Evolutionary conservation across 2,888 invertebrate species (phyloP).

Genomic region (Sussaba pulchella): DNA sequence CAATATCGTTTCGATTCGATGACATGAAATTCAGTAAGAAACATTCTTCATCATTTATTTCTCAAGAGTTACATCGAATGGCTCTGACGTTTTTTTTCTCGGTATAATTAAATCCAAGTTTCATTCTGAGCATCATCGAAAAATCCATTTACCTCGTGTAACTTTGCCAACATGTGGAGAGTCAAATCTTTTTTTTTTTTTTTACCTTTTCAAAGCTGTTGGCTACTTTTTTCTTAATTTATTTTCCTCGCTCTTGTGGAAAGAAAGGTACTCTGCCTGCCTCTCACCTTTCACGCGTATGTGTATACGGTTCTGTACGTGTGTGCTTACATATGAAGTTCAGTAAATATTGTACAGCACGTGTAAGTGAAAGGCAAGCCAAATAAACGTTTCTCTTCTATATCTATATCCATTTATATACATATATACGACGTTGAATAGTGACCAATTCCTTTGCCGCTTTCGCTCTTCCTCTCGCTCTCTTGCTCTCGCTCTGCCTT

Average conservation of each 20-base stretch:
- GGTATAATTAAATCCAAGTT: not conserved
- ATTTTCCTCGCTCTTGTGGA: constrained; percentile 15
- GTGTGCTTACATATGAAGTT: constrained; percentile 78
- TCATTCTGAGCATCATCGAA: constrained; percentile 11
- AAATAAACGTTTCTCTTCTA: constrained; percentile 74
- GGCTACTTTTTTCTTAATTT: constrained; percentile 19
- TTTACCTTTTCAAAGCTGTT: not conserved
- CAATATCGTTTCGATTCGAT: too few species aligned
- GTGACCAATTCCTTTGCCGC: too few species aligned
- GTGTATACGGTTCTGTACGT: constrained; percentile 44
- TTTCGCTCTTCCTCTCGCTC: not conserved
- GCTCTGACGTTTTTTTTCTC: constrained; percentile 2
- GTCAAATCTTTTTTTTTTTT: too few species aligned
- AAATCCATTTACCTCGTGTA: constrained; percentile 27
- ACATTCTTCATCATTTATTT: constrained; percentile 68
- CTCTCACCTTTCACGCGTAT: constrained; percentile 70
- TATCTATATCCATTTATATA: not conserved
- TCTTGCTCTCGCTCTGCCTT: not conserved
- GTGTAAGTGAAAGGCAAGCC: constrained; percentile 79
- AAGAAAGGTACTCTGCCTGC: constrained; percentile 57
- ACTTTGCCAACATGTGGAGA: not conserved
- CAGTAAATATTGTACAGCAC: constrained; percentile 80
- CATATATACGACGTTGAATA: not conserved
- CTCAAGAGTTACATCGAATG: constrained; percentile 69
- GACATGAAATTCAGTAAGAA: too few species aligned